phyloP scores from a whole-genome alignment of 1,140 invertebrate species.

The Drosophila prosaltans region DNA sequence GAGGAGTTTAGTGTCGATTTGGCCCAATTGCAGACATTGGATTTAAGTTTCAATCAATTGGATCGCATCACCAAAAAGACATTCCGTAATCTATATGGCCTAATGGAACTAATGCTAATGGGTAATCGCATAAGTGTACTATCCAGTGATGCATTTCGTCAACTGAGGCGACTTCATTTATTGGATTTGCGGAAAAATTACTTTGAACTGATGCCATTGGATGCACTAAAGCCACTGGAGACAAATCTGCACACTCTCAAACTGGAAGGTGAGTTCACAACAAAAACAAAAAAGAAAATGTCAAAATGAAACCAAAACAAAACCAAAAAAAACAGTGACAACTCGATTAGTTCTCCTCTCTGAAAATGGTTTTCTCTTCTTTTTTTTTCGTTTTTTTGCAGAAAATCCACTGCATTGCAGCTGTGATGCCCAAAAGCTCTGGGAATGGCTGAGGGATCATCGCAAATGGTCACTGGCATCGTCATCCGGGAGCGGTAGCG shows the following conservation, averaged over 20 bases:
- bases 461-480: constrained; percentile 85
- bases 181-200: constrained; percentile 94
- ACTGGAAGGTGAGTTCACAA: constrained; percentile 88
- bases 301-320: neutral
- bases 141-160: constrained; percentile 90
- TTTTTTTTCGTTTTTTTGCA: constrained; percentile 77
- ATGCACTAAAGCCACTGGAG: constrained; percentile 90
- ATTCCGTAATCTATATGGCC: constrained; percentile 89
- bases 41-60: constrained; percentile 93
- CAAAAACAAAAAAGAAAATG: neutral
- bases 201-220: constrained; percentile 91
- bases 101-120: constrained; percentile 90
- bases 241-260: constrained; percentile 90
- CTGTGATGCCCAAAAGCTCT: constrained; percentile 92
- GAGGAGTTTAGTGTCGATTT: constrained; percentile 93
- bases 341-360: neutral
- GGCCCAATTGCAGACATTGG: constrained; percentile 89
- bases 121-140: constrained; percentile 92
- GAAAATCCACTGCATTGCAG: constrained; percentile 93
- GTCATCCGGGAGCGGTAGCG: constrained; percentile 74
- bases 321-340: neutral
- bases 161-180: constrained; percentile 90
- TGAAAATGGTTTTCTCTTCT: neutral
- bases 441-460: constrained; percentile 95
- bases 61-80: constrained; percentile 89